Percentiles rank a stretch among this genome's conserved stretches.
These are phyloP conservation scores for Leptothorax acervorum DNA, from an alignment of 2,888 invertebrate genomes.

Conservation along the genomic window DNA sequence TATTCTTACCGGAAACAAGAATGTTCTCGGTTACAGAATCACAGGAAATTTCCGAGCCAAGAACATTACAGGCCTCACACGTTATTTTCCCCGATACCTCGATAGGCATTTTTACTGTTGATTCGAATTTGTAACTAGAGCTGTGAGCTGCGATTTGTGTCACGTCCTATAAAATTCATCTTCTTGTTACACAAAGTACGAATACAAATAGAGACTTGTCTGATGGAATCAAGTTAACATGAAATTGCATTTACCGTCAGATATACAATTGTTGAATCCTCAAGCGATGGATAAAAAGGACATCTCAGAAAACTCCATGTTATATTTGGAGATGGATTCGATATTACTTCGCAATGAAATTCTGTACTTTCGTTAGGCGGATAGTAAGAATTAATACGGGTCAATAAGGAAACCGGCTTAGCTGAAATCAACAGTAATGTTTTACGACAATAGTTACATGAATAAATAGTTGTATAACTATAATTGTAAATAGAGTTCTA, in stretches of 20 bases:
- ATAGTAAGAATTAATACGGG: slow-evolving; percentile 83
- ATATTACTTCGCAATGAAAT: slow-evolving; percentile 87
- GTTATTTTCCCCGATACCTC: slow-evolving; percentile 80
- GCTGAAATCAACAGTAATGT: slow-evolving; percentile 82
- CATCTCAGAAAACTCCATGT: slow-evolving; percentile 87
- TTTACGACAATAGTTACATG: background rate
- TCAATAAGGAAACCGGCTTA: slow-evolving; percentile 86
- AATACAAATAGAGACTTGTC: background rate
- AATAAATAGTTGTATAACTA: background rate
- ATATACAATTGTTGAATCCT: background rate
- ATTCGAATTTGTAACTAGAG: slow-evolving; percentile 40
- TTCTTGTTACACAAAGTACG: background rate
- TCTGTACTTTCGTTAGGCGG: slow-evolving; percentile 84
- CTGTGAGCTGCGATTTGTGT: background rate
- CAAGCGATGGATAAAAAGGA: slow-evolving; percentile 80
- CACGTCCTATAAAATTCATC: slow-evolving; percentile 36
- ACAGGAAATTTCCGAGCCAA: slow-evolving; percentile 70
- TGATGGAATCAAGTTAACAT: background rate
- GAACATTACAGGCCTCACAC: slow-evolving; percentile 82
- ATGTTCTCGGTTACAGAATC: slow-evolving; percentile 75
- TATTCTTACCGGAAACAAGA: slow-evolving; percentile 82
- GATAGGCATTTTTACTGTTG: slow-evolving; percentile 67
- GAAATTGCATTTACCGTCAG: slow-evolving; percentile 51
- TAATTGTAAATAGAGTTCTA: background rate
- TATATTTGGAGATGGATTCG: slow-evolving; percentile 88